Conservation (phyloP, 2,797 vertebrate species). For the Buphagus erythrorhynchus region DNA sequence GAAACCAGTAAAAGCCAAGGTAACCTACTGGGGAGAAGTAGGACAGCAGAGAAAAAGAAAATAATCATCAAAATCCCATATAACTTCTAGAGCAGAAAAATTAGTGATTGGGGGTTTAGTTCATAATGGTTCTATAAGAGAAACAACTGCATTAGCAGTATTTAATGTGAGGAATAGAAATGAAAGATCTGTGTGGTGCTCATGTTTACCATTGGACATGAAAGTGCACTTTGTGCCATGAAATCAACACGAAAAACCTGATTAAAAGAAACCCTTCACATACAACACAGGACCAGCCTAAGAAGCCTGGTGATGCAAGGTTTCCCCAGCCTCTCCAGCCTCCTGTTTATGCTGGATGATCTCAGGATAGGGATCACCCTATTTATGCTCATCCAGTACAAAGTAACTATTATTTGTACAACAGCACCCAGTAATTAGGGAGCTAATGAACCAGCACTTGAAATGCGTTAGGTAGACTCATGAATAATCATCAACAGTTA, state of each 20-base stretch:
- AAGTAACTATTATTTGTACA: conserved; percentile 57
- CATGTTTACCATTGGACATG: neutral
- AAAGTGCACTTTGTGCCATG: neutral
- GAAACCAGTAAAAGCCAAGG: neutral
- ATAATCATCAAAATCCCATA: neutral
- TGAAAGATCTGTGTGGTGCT: neutral
- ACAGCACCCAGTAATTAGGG: conserved; percentile 60
- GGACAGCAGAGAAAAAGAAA: neutral
- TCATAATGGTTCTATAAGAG: neutral
- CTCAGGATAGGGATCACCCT: conserved; percentile 27
- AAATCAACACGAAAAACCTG: neutral
- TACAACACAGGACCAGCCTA: neutral
- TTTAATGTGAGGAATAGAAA: neutral
- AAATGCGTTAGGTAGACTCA: conserved; percentile 42
- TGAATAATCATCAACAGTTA: conserved; percentile 59
- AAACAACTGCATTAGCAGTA: neutral
- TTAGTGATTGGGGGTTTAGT: neutral
- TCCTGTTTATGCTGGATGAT: conserved; percentile 6
- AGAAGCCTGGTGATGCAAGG: neutral
- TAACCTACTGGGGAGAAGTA: neutral
- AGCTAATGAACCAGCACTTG: conserved; percentile 46
- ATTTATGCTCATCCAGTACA: conserved; percentile 17
- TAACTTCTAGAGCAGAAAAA: neutral
- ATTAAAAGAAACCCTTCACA: neutral
- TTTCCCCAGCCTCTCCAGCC: neutral